Conservation (phyloP, 2,888 invertebrate species). For the Eupithecia dodoneata region DNA sequence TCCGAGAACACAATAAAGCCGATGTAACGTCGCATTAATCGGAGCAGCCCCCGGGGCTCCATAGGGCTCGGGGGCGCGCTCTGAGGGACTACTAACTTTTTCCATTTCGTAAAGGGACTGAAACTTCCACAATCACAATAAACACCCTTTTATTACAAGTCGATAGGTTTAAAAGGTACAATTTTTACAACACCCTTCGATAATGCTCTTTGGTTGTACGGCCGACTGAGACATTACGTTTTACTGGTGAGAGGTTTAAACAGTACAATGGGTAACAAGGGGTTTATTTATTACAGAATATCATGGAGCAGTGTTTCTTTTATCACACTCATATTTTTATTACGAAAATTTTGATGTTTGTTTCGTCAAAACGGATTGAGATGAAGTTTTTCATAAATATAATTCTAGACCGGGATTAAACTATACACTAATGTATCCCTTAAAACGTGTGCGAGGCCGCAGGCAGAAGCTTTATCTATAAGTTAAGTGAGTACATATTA, state of each 20-base stretch:
- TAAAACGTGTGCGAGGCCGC: too few relatives aligned
- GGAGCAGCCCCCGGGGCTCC: constrained; percentile 5
- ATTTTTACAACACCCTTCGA: constrained; percentile 19
- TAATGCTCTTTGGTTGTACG: not conserved
- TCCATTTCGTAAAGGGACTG: constrained; percentile 33
- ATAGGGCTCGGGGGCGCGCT: not conserved
- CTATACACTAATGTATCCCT: too few relatives aligned
- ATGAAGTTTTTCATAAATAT: too few relatives aligned
- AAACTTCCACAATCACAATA: constrained; percentile 37
- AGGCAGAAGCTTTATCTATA: not conserved
- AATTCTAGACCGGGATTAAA: too few relatives aligned
- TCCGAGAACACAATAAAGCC: not conserved
- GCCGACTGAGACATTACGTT: not conserved
- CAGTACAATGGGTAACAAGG: not conserved
- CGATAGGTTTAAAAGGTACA: constrained; percentile 26
- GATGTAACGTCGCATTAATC: constrained; percentile 10
- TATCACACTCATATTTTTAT: not conserved
- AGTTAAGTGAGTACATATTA: not conserved
- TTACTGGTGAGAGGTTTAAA: not conserved
- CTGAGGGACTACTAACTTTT: constrained; percentile 26
- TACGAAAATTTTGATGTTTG: too few relatives aligned
- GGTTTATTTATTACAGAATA: not conserved
- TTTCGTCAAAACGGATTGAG: not conserved
- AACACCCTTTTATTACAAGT: constrained; percentile 27
- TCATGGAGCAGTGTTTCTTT: not conserved